Base-by-base conservation (phyloP, 2,113 vertebrate species). In the Catagonus wagneri region DNA sequence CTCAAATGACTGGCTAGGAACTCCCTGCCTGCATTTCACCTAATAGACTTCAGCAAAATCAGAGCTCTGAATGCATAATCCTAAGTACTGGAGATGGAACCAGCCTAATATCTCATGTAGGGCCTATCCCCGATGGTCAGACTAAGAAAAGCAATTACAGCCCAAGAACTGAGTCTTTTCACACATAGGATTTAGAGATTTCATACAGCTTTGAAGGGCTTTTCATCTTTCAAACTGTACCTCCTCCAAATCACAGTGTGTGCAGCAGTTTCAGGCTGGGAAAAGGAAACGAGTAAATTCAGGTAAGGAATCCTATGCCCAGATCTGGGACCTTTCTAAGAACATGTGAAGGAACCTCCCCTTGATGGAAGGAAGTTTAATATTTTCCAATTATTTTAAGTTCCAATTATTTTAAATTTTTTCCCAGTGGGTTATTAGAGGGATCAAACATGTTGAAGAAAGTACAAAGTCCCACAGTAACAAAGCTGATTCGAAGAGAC, bases 71-170 rank as follows among this genome's bases (percentile, higher is more conserved):
- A 92, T 68, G 92, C 68, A 91, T 89, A 94, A 61, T 34, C 83
- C 3, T 39, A 83, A 56, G 36, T 50, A 34, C 27, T 66, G 86
- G 74, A 93, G 83, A 44, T 27, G 25, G 52, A 96, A 83, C 7
- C 20, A 80, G 75, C n/a, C 74, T 61, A 32, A n/a, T 34, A 58
- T 89, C 52, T 93, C 84, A 69, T 65, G 34, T 29, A 71, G 74
- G 56, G 65, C 44, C 72, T 56, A 11, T 71, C 69, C 75, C 89
- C 76, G 50, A 91, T 68, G 86, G 69, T 68, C 79, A 87, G 78
- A 54, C 65, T 56, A 75, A 79, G 91, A 78, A 81, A 92, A 94
- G 86, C 86, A 94, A 92, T 96, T 75, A 96, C 11, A 75, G 68
- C 23, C 10, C 27, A 71, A 94, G 68, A 50, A 76, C 34, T 65